Evolutionary conservation across 2,797 vertebrate genomes (phyloP).

Genomic region (Varecia variegata): DNA sequence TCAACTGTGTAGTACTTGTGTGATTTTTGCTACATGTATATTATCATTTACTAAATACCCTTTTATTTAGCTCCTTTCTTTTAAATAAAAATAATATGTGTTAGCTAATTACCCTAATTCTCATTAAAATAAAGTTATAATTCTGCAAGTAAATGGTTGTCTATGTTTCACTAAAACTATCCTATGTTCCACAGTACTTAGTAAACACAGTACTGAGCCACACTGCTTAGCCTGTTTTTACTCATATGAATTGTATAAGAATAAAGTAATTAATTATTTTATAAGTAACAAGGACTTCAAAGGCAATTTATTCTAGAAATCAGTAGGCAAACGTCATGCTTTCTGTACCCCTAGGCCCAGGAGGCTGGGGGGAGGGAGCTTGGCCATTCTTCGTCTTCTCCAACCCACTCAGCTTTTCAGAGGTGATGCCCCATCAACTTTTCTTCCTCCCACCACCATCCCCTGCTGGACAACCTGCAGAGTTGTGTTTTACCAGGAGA

Average conservation of each 20-base stretch:
- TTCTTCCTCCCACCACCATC: neutral
- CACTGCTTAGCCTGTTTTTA: neutral
- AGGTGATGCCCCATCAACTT: neutral
- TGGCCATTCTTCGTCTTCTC: neutral
- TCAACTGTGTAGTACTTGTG: neutral
- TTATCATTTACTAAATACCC: neutral
- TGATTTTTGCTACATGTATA: neutral
- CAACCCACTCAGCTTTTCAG: neutral
- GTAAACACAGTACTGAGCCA: neutral
- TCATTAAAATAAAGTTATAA: neutral
- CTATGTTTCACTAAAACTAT: neutral
- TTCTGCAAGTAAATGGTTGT: neutral
- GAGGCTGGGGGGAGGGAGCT: fast-evolving
- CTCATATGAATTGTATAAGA: neutral
- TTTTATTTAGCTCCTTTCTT: neutral
- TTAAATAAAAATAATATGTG: neutral
- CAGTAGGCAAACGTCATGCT: fast-evolving
- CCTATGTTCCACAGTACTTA: neutral
- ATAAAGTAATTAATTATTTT: neutral
- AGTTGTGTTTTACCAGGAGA: neutral
- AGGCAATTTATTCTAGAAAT: neutral
- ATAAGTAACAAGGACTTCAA: neutral
- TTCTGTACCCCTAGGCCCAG: neutral
- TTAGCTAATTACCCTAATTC: neutral
- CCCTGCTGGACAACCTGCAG: neutral